Conservation (phyloP, 2,113 vertebrate genomes). For the Anseranas semipalmata region DNA sequence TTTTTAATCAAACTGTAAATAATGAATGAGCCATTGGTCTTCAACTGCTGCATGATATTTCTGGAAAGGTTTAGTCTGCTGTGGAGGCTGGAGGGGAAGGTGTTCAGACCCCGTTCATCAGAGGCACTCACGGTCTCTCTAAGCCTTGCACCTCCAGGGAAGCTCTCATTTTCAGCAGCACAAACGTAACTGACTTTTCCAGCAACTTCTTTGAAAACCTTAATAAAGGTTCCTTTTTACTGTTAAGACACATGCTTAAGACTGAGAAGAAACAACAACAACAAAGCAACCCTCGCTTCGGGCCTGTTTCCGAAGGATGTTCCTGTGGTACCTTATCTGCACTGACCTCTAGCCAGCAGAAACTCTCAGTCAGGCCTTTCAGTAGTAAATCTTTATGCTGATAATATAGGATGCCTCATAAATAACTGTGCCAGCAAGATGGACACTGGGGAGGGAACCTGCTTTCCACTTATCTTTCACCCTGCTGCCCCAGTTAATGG, state of each 20-base stretch:
- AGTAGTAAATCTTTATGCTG: neutral
- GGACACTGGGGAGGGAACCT: constrained; percentile 69
- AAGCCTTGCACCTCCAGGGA: neutral
- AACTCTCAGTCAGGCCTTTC: neutral
- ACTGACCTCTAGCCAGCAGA: neutral
- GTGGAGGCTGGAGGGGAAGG: neutral
- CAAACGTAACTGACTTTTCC: neutral
- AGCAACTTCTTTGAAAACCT: neutral
- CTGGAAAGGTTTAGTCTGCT: neutral
- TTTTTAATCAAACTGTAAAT: neutral
- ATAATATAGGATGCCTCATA: neutral
- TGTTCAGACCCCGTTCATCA: neutral
- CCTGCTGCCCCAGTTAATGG: constrained; percentile 70
- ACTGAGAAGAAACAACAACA: neutral
- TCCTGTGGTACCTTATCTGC: neutral
- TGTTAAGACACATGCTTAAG: neutral
- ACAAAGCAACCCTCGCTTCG: neutral
- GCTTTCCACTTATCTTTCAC: constrained; percentile 66
- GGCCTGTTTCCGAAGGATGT: neutral
- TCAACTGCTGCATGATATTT: neutral
- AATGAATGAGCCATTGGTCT: neutral
- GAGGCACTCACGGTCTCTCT: neutral
- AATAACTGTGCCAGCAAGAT: constrained; percentile 57
- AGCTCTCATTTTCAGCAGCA: neutral
- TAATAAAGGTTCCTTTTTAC: neutral